A percentile compares a stretch with the other conserved stretches of the same genome.
phyloP scores from a whole-genome alignment of 2,113 vertebrate species.

The Tichodroma muraria region DNA sequence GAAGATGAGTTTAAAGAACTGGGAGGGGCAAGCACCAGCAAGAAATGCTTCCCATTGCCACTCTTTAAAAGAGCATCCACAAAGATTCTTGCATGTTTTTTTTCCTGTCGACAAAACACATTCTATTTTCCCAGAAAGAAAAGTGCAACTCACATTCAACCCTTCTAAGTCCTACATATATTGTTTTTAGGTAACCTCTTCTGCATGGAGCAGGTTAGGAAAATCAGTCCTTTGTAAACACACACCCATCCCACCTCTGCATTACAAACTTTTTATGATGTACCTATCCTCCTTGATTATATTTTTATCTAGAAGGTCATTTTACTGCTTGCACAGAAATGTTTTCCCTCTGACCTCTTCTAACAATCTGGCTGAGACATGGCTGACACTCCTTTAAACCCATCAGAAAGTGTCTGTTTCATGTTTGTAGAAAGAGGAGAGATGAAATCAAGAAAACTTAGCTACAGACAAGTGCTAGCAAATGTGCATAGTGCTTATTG shows the following conservation, averaged over 20 bases:
- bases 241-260: rapidly evolving
- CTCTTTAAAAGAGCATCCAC: not conserved
- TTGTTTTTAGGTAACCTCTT: not conserved
- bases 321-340: not conserved
- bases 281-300: not conserved
- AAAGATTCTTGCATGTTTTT: not conserved
- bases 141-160: not conserved
- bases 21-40: not conserved
- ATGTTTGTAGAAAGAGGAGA: not conserved
- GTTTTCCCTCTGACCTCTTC: not conserved
- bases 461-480: not conserved
- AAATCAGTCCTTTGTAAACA: not conserved
- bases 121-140: not conserved
- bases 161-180: not conserved
- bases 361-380: not conserved
- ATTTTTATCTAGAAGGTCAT: not conserved
- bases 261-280: not conserved
- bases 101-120: not conserved
- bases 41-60: not conserved
- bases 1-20: not conserved
- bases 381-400: not conserved
- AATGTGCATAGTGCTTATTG: not conserved
- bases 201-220: not conserved
- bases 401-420: not conserved
- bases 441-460: not conserved